Base-by-base conservation (phyloP, 2,797 vertebrate species). In the Tokudaia tokunoshimensis region DNA sequence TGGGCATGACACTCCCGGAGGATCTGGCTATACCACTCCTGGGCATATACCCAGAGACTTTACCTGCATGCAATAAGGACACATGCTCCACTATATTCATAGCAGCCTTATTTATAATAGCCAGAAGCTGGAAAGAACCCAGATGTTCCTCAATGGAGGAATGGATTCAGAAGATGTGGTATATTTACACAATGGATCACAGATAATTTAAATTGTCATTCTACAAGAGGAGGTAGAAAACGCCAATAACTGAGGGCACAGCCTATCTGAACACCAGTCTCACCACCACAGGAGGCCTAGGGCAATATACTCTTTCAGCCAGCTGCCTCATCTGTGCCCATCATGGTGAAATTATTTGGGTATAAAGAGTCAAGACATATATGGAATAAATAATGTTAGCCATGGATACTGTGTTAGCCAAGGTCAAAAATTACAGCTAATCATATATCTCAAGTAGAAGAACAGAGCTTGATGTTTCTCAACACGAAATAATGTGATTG, bases 381-480 rank as follows among this genome's bases (percentile, higher is more conserved):
- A 91, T 31, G 81, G 87, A 26, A 79, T 50, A 63, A 47, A 76
- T 52, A 82, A 90, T 83, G 31, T 67, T 72, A 29, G 34, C 34
- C 52, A 74, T 20, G 26, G 22, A 55, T n/a, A 79, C 31, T 50
- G 55, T 82, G 7, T 83, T 88, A 83, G 34, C 44, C 81, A 89
- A 67, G 31, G 44, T 86, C 86, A 95, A 87, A 87, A 82, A 74
- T 92, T 89, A 22, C 26, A 89, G 72, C 26, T 50, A 81, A 74
- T 63, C n/a, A 41, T 41, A 74, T 75, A 55, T 83, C 20, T 82
- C 44, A 74, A 89, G 50, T 78, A 70, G 47, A 89, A 59, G 11
- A 61, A 22, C 59, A 61, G 86, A 89, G 1, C n/a, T 89, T 55
- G 9, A 79, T 44, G 8, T 15, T 57, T 87, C 29, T 37, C 19